These are phyloP conservation scores for Tetragonisca angustula DNA, from an alignment of 2,888 invertebrate species.

Conservation along the genomic window DNA sequence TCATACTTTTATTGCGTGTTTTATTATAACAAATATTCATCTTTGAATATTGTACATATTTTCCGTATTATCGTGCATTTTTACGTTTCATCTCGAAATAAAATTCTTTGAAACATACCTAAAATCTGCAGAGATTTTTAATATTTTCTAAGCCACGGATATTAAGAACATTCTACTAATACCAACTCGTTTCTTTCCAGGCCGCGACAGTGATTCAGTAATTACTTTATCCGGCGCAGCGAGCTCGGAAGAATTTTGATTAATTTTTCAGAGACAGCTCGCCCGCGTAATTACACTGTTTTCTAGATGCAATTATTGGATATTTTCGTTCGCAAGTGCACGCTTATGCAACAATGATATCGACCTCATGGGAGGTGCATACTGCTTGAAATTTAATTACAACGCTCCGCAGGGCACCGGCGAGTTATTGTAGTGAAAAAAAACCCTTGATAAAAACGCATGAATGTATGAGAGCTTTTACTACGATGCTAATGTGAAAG, in stretches of 20 bases:
- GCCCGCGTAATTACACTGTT: constrained; percentile 38
- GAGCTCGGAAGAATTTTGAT: constrained; percentile 37
- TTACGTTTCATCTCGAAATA: not conserved
- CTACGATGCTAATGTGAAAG: constrained; percentile 53
- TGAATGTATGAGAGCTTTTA: constrained; percentile 62
- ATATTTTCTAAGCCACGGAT: not conserved
- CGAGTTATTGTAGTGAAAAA: constrained; percentile 56
- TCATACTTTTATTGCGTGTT: too few relatives aligned
- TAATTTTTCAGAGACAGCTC: constrained; percentile 14
- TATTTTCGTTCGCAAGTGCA: constrained; percentile 57
- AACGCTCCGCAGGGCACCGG: constrained; percentile 56
- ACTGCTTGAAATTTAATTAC: constrained; percentile 70
- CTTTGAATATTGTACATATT: too few relatives aligned
- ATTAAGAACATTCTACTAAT: not conserved
- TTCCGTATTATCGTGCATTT: too few relatives aligned
- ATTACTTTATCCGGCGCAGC: constrained; percentile 17
- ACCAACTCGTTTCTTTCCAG: not conserved
- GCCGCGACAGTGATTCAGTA: not conserved
- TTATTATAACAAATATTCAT: too few relatives aligned
- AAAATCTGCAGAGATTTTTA: not conserved
- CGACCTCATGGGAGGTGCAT: constrained; percentile 56
- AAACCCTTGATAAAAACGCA: constrained; percentile 65
- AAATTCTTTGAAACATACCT: not conserved
- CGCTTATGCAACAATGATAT: constrained; percentile 63
- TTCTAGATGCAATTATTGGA: constrained; percentile 49